Conservation (phyloP, 2,888 invertebrate species). For the Tetranychus piercei region DNA sequence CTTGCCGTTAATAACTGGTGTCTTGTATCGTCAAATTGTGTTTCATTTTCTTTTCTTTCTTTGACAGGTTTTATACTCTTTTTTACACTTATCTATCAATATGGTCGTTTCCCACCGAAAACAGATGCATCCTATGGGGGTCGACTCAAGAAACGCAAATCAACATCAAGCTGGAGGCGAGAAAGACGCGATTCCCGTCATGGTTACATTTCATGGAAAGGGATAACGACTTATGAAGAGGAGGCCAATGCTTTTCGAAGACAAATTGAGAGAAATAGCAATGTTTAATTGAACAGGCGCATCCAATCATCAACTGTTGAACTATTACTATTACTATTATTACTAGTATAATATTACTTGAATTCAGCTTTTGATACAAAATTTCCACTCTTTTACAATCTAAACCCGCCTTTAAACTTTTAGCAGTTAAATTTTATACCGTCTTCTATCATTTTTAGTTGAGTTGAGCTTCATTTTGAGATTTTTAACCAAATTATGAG, state of each 20-base stretch:
- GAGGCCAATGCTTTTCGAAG: neutral
- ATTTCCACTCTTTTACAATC: too few relatives aligned
- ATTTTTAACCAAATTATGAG: too few relatives aligned
- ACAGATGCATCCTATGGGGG: slow-evolving; percentile 25
- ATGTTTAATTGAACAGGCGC: slow-evolving; percentile 2
- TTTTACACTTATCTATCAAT: slow-evolving; percentile 31
- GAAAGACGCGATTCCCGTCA: slow-evolving; percentile 24
- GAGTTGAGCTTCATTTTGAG: too few relatives aligned
- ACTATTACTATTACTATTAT: too few relatives aligned
- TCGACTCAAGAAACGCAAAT: slow-evolving; percentile 23
- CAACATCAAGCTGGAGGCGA: slow-evolving; percentile 27
- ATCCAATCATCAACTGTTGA: too few relatives aligned
- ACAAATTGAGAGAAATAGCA: neutral
- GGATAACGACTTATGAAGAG: slow-evolving; percentile 13
- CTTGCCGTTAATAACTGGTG: too few relatives aligned
- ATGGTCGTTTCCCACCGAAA: slow-evolving; percentile 31
- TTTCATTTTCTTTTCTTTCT: slow-evolving; percentile 10
- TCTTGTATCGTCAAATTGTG: too few relatives aligned
- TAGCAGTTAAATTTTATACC: too few relatives aligned
- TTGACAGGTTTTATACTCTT: slow-evolving; percentile 30
- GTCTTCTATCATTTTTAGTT: too few relatives aligned
- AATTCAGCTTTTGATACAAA: too few relatives aligned
- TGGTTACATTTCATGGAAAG: slow-evolving; percentile 18
- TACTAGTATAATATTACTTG: too few relatives aligned
- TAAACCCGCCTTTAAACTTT: too few relatives aligned